Base-by-base conservation (phyloP, 2,797 vertebrate species). In the Paratrypauchen microcephalus region DNA sequence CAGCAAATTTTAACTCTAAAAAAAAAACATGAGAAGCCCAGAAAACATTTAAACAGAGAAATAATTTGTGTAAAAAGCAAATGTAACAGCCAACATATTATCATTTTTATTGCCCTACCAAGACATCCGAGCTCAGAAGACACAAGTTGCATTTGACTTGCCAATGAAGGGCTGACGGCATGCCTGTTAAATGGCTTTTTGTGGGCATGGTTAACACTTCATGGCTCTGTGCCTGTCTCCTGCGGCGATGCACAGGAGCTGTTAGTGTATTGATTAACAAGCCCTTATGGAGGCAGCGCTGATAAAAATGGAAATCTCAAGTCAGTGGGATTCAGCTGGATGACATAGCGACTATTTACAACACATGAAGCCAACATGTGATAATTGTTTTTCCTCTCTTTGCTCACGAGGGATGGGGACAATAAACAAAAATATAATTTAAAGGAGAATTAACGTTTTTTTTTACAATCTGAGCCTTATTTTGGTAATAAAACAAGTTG, bases 231-330 rank as follows among this genome's bases (percentile, higher is more conserved):
- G 86, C 81, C 65, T 66, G 60, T 48, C 72, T 79, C 78, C 77
- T 19, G 36, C 72, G 36, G 83, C 18, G 52, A 75, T 50, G 16
- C 59, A 80, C 73, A 73, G 39, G 63, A 69, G 74, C 75, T 86
- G 80, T 84, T 86, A 66, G 70, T 48, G 58, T 87, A 88, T 89
- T 80, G 83, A 91, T 90, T 83, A 87, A 83, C 78, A 83, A 68
- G 71, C 85, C 74, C 68, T 78, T 75, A 75, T 62, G 68, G 65
- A 83, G 24, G 55, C 30, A 72, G 73, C 41, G 70, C 75, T 81
- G 71, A 84, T 87, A 74, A 81, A 90, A 90, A 82, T 83, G 76
- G 68, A 85, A 80, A 78, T 75, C 86, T 86, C 76, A 89, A 80
- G 79, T 65, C 75, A 82, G 70, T 87, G 78, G 86, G 69, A 83